Evolutionary conservation across 2,113 vertebrate species (phyloP), one percentile per base, ranked within the genome.

Genomic region (Columbina picui): DNA sequence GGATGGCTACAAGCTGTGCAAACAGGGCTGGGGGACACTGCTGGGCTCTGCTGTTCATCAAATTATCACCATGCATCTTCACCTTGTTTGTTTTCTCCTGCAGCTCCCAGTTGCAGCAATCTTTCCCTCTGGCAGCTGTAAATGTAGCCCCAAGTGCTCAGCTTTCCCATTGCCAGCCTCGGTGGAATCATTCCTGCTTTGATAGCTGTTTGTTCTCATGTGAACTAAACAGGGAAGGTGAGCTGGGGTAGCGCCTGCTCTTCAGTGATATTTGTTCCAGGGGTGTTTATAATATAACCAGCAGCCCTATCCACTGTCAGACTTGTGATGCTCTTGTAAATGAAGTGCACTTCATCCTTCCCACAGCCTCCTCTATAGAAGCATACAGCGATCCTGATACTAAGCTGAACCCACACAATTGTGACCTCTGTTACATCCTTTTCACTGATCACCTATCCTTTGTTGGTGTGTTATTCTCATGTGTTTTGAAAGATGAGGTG

Each of bases 241-340:
- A 85, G 23, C 32, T 10, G 2, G 39, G 57, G 53, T 4, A 69
- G n/a, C 27, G n/a, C 30, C 16, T 69, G 22, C 29, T 34, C 23
- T 50, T 65, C 32, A 14, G 6, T 23, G 29, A 5, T 34, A 4
- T 12, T 76, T 21, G 43, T 4, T 45, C 27, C 47, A 14, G 38
- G 25, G 56, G 4, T 56, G 38, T 55, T 75, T 50, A 3, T 15
- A 63, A 23, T 50, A 3, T 15, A 63, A 23, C 30, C 34, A 25
- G n/a, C 14, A 56, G 38, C 63, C 0, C 0, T 18, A 17, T 8
- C 21, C 36, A 1, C 1, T 10, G 39, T 32, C 9, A 6, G 22
- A 79, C 1, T 43, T 12, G 3, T 4, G n/a, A 20, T 55, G 22
- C 65, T 78, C 23, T 45, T 21, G 0, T 3, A 30, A 6, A 1